Percentiles rank a stretch among this genome's conserved stretches.
phyloP scores from a whole-genome alignment of 2,797 vertebrate species.

The Manis javanica region DNA sequence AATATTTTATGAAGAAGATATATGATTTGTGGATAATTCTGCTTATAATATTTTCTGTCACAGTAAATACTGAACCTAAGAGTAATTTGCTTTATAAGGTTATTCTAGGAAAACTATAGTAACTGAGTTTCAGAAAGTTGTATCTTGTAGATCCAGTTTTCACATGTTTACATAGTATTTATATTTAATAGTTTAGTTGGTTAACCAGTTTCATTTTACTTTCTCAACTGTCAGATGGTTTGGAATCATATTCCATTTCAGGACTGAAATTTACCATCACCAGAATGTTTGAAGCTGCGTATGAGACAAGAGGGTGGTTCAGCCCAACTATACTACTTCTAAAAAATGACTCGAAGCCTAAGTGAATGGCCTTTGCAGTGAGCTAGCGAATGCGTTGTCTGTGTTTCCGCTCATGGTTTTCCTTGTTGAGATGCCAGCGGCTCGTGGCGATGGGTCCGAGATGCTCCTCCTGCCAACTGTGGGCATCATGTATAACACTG shows the following conservation, averaged over 20 bases:
- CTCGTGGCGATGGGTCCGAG: accelerated
- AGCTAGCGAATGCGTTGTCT: accelerated
- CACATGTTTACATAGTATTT: neutral
- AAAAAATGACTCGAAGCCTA: neutral
- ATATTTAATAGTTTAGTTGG: neutral
- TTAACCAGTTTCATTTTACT: neutral
- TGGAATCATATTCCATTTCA: neutral
- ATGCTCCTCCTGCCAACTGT: accelerated
- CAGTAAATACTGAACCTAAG: neutral
- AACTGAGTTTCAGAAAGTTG: neutral
- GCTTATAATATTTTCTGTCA: neutral
- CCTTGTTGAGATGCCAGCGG: neutral
- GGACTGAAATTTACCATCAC: neutral
- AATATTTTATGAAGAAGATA: neutral
- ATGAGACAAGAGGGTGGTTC: neutral
- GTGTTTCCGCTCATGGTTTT: accelerated
- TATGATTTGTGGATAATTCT: neutral
- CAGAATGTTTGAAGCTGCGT: neutral
- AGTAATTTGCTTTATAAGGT: neutral
- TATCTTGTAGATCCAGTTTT: neutral
- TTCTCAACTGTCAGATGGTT: neutral
- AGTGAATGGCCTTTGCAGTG: no score
- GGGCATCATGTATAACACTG: neutral
- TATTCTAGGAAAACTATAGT: neutral
- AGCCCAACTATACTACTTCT: neutral